phyloP scores from a whole-genome alignment of 1,140 invertebrate genomes.

The Limonius californicus region DNA sequence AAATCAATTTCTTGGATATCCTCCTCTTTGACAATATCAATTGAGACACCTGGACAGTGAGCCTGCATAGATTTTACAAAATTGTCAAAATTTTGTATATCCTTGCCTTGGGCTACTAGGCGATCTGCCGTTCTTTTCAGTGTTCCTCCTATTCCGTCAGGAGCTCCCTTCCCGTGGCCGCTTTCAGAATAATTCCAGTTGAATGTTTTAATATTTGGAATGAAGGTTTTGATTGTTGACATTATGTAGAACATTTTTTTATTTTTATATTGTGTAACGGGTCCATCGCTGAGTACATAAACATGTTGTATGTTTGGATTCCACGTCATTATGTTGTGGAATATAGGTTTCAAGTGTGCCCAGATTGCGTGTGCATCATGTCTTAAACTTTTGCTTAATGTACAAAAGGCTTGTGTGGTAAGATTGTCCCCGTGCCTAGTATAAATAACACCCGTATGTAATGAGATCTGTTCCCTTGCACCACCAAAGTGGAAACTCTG shows the following conservation, averaged over 20 bases:
- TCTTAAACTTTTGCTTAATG: not conserved
- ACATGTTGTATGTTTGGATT: not conserved
- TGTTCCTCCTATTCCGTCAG: constrained; percentile 47
- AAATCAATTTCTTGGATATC: too few relatives aligned
- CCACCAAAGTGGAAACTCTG: not conserved
- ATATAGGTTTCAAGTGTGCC: not conserved
- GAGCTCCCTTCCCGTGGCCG: constrained; percentile 49
- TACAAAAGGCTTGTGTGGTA: too few relatives aligned
- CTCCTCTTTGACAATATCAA: too few relatives aligned
- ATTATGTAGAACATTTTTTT: constrained; percentile 15
- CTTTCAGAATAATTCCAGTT: constrained; percentile 50
- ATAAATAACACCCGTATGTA: not conserved
- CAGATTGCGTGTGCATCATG: not conserved
- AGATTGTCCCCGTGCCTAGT: too few relatives aligned
- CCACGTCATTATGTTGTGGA: not conserved
- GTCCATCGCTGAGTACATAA: not conserved
- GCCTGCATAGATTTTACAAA: too few relatives aligned
- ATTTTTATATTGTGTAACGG: not conserved
- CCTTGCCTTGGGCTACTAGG: too few relatives aligned
- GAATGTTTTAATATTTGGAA: constrained; percentile 19
- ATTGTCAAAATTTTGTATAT: too few relatives aligned
- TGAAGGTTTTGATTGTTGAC: not conserved
- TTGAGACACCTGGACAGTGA: too few relatives aligned
- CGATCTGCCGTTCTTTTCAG: constrained; percentile 44
- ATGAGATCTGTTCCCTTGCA: not conserved